These are phyloP conservation scores for Macroteleia sp. DNA, from an alignment of 2,888 invertebrate genomes.

Conservation along the genomic window DNA sequence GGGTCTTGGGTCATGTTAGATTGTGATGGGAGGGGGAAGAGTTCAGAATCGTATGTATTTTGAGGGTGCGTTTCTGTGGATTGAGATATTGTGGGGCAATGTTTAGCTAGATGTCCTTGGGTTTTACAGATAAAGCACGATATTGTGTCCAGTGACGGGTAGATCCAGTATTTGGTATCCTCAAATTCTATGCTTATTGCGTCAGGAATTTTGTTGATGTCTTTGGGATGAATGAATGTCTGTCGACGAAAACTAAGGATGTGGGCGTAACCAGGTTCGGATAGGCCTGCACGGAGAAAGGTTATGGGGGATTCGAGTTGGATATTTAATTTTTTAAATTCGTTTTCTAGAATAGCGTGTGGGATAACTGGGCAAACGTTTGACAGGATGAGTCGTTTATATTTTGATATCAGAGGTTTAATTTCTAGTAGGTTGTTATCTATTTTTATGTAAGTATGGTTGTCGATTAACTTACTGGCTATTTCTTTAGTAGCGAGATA, in stretches of 20 bases:
- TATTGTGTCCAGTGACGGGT: not conserved
- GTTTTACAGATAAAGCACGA: constrained; percentile 16
- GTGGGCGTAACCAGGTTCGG: constrained; percentile 16
- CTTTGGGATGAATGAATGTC: constrained; percentile 16
- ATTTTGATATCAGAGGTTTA: constrained; percentile 21
- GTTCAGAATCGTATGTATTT: not conserved
- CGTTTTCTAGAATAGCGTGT: constrained; percentile 8
- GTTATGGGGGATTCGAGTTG: constrained; percentile 10
- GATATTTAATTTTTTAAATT: constrained; percentile 35
- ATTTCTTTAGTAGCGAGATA: constrained; percentile 32
- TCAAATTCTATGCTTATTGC: constrained; percentile 1
- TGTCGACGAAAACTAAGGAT: constrained; percentile 40
- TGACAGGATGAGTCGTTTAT: constrained; percentile 58
- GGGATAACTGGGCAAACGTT: constrained; percentile 67
- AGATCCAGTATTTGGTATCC: constrained; percentile 6
- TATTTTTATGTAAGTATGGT: constrained; percentile 13
- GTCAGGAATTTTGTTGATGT: constrained; percentile 3
- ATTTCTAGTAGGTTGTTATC: constrained; percentile 27
- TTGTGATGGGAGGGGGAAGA: too few species aligned
- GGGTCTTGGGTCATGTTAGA: not conserved
- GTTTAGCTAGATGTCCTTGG: constrained; percentile 12
- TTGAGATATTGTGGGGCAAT: not conserved
- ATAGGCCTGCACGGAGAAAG: constrained; percentile 25
- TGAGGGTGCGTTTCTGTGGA: not conserved
- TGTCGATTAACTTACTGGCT: not conserved